Base-by-base conservation (phyloP, 2,888 invertebrate genomes). In the Antitype chi region DNA sequence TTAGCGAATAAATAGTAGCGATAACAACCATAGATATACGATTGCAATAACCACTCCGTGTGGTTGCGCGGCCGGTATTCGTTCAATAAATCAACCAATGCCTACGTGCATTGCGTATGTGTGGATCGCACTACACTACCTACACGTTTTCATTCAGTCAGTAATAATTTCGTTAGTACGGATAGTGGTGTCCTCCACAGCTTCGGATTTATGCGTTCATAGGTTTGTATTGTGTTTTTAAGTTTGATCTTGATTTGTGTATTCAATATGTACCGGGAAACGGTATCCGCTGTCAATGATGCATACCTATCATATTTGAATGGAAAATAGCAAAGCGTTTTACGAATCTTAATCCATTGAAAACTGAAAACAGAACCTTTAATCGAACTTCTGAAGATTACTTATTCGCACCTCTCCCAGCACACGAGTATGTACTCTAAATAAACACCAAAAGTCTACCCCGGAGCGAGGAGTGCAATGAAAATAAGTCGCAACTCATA, bases 81-180 rank as follows among this genome's bases (percentile, higher is more conserved):
- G 32, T 57, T 60, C 66, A 73, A 81, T 89, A 89, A 81, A 84
- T 88, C 80, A 86, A 52, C 83, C 85, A 87, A 85, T 88, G 84
- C 78, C 81, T 73, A 72, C 70, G 81, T 60, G 79, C 67, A 57
- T 63, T 70, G 78, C 81, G 80, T 81, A 73, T 74, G 67, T 78
- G 76, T 32, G 69, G 74, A 71, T 68, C 82, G 76, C 43, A 74
- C 68, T 72, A 84, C 81, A 88, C 87, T 73, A 80, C 79, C 87
- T 73, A 80, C 79, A 76, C 82, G 83, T 78, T 88, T 87, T 78
- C 80, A 83, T 82, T 69, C 64, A 43, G 67, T 69, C 60, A 66
- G 73, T 80, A 82, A 86, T 88, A 81, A 86, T 87, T 88, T 79
- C 74, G 85, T 84, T 76, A 79, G 78, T 74, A 75, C 57, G 73